phyloP scores from a whole-genome alignment of 2,797 vertebrate genomes.

The Buceros bicornis region DNA sequence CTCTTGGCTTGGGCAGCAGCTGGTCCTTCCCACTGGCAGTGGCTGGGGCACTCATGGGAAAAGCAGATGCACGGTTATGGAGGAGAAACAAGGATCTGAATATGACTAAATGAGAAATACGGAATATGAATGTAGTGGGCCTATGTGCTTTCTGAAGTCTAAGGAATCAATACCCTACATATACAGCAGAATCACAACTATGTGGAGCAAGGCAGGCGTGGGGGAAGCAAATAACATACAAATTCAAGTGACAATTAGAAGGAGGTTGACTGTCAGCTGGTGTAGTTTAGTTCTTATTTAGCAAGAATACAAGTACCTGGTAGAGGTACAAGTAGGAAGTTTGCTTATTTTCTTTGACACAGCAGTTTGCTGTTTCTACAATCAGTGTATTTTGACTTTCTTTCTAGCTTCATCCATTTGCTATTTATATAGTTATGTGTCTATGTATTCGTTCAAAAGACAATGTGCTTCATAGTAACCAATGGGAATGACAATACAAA shows the following conservation, averaged over 20 bases:
- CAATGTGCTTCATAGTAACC: background rate
- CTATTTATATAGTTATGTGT: background rate
- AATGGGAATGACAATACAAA: background rate
- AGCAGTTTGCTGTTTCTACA: background rate
- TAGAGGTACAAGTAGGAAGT: background rate
- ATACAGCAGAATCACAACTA: background rate
- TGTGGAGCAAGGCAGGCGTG: rapidly evolving
- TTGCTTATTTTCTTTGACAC: background rate
- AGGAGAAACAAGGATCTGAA: background rate
- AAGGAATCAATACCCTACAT: background rate
- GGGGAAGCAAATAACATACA: background rate
- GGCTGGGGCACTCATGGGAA: background rate
- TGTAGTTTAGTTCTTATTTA: background rate
- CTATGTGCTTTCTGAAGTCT: background rate
- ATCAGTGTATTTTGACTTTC: background rate
- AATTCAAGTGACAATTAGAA: background rate
- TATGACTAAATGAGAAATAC: background rate
- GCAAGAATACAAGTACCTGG: background rate
- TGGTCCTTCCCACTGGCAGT: background rate
- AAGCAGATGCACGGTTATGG: background rate
- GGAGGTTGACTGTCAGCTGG: background rate
- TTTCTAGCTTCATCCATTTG: background rate
- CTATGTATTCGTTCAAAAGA: background rate
- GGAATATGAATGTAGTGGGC: background rate
- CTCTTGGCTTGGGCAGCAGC: background rate